Evolutionary conservation across 2,113 vertebrate genomes (phyloP).

Genomic region (Embiotoca jacksoni): DNA sequence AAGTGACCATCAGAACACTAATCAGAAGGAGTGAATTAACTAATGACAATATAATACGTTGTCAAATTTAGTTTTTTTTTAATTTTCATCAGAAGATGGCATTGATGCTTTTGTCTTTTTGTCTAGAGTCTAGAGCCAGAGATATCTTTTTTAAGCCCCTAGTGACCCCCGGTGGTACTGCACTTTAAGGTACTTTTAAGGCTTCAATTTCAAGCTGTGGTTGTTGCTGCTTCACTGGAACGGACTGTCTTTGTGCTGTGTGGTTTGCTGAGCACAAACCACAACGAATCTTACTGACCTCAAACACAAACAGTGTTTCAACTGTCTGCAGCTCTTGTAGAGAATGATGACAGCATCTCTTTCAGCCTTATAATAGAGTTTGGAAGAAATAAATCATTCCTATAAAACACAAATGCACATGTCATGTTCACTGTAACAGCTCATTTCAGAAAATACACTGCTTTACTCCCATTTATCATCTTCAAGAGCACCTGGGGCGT

Average conservation of each 20-base stretch:
- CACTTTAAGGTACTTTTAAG: no score
- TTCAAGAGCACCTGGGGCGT: conserved; percentile 66
- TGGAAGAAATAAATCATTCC: conserved; percentile 63
- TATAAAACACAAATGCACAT: conserved; percentile 53
- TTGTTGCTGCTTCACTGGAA: neutral
- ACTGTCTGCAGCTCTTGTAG: conserved; percentile 18
- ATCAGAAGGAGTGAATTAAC: no score
- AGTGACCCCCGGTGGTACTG: no score
- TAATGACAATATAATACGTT: no score
- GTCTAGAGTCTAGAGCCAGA: no score
- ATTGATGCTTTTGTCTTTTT: no score
- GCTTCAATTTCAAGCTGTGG: no score
- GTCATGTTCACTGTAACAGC: conserved; percentile 61
- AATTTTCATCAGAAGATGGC: no score
- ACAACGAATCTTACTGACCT: neutral
- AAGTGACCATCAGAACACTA: no score
- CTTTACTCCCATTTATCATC: conserved; percentile 73
- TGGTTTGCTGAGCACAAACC: neutral
- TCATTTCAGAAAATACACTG: conserved; percentile 63
- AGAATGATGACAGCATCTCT: conserved; percentile 32
- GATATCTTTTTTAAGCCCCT: no score
- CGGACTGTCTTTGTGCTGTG: neutral
- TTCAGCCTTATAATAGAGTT: conserved; percentile 35
- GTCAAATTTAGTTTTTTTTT: no score
- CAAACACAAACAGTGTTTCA: conserved; percentile 1